Percentiles rank a stretch among this genome's conserved stretches.
These are phyloP conservation scores for Aplidium turbinatum DNA, from an alignment of 23 tunicate species.

Conservation along the genomic window DNA sequence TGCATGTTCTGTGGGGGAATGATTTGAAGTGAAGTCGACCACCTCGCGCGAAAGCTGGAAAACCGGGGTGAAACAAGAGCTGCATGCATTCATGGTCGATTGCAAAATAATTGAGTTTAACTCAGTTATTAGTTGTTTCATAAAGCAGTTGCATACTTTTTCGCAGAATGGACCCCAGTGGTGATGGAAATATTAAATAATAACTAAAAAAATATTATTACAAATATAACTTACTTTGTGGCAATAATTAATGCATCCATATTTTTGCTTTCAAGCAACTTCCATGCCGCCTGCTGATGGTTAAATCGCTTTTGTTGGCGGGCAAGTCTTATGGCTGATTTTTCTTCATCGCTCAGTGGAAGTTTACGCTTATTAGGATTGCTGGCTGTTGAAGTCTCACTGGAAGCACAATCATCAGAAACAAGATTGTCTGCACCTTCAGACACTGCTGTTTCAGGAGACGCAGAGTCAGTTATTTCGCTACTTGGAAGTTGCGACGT, in stretches of 20 bases:
- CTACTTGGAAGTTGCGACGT: background rate
- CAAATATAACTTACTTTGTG: constrained; percentile 44
- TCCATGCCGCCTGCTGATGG: constrained; percentile 60
- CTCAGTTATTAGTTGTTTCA: too few relatives aligned
- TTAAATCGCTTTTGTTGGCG: constrained; percentile 51
- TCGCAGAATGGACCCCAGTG: too few relatives aligned
- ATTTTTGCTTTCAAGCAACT: constrained; percentile 15
- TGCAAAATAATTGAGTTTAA: too few relatives aligned
- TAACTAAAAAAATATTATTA: background rate
- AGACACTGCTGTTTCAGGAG: background rate
- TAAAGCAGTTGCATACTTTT: too few relatives aligned
- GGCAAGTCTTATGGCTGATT: constrained; percentile 43
- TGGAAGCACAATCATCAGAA: background rate
- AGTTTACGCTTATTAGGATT: constrained; percentile 31
- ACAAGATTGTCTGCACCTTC: background rate
- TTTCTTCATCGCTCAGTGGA: constrained; percentile 58
- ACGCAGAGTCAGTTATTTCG: background rate
- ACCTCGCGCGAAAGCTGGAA: too few relatives aligned
- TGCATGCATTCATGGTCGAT: too few relatives aligned
- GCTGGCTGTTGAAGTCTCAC: background rate
- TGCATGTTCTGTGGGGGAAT: too few relatives aligned
- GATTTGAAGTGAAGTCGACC: too few relatives aligned
- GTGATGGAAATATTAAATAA: too few relatives aligned
- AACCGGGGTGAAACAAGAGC: too few relatives aligned
- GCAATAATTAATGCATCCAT: constrained; percentile 81